phyloP scores from a whole-genome alignment of 2,113 vertebrate genomes.

The Siniperca chuatsi region DNA sequence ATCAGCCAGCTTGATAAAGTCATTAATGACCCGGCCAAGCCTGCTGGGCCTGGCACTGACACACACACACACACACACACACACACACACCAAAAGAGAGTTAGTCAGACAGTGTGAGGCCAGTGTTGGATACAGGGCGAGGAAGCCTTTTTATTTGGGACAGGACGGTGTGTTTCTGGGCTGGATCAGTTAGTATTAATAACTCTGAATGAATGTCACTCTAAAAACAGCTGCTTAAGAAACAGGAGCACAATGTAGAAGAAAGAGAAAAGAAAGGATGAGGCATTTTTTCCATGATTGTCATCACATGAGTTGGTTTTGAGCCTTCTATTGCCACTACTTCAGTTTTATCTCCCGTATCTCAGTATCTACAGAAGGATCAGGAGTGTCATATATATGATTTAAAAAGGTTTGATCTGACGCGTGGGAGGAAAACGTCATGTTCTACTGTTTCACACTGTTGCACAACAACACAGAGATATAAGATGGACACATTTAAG shows the following conservation, averaged over 20 bases:
- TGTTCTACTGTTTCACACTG: conserved; percentile 6
- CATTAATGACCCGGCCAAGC: conserved; percentile 71
- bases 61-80: conserved; percentile 19
- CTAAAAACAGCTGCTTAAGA: conserved; percentile 42
- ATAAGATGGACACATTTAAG: not conserved
- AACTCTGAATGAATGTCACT: conserved; percentile 59
- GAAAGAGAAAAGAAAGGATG: not conserved
- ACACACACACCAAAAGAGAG: conserved; percentile 4
- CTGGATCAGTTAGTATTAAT: conserved; percentile 67
- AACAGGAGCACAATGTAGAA: not conserved
- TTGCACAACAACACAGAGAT: conserved; percentile 12
- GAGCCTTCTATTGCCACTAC: not conserved
- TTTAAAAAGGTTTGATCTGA: conserved; percentile 4
- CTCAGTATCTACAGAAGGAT: not conserved
- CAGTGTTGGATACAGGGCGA: conserved; percentile 18
- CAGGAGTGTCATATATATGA: not conserved
- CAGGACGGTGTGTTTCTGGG: conserved; percentile 61
- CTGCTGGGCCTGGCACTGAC: conserved; percentile 64
- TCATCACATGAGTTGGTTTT: not conserved
- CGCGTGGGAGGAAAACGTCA: conserved; percentile 11
- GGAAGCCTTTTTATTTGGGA: conserved; percentile 57
- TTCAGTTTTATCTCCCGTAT: not conserved
- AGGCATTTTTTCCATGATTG: not conserved
- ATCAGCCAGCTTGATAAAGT: conserved; percentile 76
- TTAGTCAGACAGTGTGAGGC: conserved; percentile 22